Evolutionary conservation across 2,888 invertebrate species (phyloP).

Genomic region (Diaperis boleti): DNA sequence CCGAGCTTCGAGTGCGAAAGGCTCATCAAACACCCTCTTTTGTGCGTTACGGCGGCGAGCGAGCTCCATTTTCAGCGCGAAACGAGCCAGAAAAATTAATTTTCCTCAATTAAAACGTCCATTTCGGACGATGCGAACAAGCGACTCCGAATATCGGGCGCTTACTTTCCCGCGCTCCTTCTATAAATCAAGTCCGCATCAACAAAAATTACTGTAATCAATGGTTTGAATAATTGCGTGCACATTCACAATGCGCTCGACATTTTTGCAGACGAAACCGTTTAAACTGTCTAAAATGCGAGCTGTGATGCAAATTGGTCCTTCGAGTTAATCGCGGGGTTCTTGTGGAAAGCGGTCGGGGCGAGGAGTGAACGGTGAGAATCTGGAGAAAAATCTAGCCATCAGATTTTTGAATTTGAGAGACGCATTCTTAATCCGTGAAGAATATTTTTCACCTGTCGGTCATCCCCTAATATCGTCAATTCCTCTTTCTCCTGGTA

Average conservation of each 20-base stretch:
- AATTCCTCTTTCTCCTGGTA: no score
- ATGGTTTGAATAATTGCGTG: slow-evolving; percentile 23
- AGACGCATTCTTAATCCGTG: no score
- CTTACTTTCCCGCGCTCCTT: not conserved
- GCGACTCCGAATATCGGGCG: not conserved
- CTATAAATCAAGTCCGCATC: slow-evolving; percentile 20
- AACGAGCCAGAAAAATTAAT: slow-evolving; percentile 12
- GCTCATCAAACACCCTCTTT: not conserved
- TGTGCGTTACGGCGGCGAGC: not conserved
- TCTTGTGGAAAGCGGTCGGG: not conserved
- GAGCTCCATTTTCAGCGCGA: not conserved
- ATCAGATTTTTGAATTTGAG: no score
- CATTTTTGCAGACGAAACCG: slow-evolving; percentile 29
- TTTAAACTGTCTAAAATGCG: slow-evolving; percentile 21
- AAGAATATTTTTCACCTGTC: no score
- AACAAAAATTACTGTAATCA: slow-evolving; percentile 34
- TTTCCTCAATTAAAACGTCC: slow-evolving; percentile 29
- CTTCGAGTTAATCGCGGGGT: not conserved
- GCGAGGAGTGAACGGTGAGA: no score
- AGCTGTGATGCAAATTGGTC: not conserved
- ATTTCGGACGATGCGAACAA: not conserved
- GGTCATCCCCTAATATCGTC: no score
- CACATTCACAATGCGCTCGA: slow-evolving; percentile 13
- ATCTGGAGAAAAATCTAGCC: no score
- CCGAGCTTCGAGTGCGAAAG: not conserved